Conservation (phyloP, 2,797 vertebrate species). For the Neostethus bicornis region DNA sequence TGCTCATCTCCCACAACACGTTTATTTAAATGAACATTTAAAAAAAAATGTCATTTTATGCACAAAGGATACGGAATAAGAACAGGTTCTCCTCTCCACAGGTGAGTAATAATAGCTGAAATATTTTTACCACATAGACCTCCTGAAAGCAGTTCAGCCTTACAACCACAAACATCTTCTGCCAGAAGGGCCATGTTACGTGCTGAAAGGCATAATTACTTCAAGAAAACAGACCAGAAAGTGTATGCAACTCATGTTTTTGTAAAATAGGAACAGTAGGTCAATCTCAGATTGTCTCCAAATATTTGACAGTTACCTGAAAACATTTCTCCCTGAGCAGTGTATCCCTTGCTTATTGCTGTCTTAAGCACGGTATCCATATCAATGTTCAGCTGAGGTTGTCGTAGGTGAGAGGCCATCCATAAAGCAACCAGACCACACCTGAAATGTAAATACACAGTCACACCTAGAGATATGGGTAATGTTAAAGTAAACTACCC, state of each 20-base stretch:
- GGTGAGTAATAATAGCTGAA: conserved; percentile 77
- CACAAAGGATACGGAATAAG: conserved; percentile 89
- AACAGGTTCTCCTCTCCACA: conserved; percentile 79
- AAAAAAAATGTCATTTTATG: background rate
- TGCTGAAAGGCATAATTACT: conserved; percentile 71
- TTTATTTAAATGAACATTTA: background rate
- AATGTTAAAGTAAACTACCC: conserved; percentile 9
- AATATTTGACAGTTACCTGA: conserved; percentile 78
- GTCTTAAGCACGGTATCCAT: conserved; percentile 79
- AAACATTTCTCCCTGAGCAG: conserved; percentile 92
- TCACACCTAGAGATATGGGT: conserved; percentile 13
- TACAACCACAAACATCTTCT: conserved; percentile 81
- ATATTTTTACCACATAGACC: conserved; percentile 82
- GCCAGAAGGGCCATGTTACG: conserved; percentile 85
- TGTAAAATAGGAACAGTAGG: conserved; percentile 1
- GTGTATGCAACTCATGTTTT: too few species aligned
- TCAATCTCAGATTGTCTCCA: too few species aligned
- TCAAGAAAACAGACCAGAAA: background rate
- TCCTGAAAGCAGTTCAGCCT: conserved; percentile 77
- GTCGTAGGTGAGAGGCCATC: conserved; percentile 85
- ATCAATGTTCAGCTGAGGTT: conserved; percentile 47
- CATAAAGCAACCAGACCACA: conserved; percentile 92
- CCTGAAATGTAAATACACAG: conserved; percentile 59
- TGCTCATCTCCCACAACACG: background rate
- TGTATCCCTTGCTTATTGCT: conserved; percentile 82